These are phyloP conservation scores for Philotrypesis tridentata DNA, from an alignment of 1,140 invertebrate genomes.

Conservation along the genomic window DNA sequence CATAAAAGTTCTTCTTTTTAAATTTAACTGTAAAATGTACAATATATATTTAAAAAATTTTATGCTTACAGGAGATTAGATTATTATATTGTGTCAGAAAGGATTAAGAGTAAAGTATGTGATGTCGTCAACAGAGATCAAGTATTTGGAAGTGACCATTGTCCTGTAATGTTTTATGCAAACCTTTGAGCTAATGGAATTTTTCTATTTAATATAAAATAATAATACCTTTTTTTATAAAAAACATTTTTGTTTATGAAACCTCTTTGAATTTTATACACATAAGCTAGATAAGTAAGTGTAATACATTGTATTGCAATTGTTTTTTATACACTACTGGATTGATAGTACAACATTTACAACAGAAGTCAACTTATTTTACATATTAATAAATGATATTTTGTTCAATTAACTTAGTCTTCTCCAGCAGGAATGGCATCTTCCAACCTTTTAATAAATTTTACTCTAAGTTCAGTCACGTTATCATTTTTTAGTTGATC, in stretches of 20 bases:
- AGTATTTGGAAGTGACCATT: conserved; percentile 91
- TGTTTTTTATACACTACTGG: conserved; percentile 22
- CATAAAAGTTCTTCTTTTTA: conserved; percentile 24
- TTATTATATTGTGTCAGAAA: conserved; percentile 93
- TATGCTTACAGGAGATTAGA: conserved; percentile 88
- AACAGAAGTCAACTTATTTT: conserved; percentile 24
- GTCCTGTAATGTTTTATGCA: conserved; percentile 85
- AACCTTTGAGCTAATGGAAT: conserved; percentile 70
- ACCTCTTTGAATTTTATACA: conserved; percentile 10
- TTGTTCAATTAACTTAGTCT: conserved; percentile 79
- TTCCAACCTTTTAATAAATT: conserved; percentile 96
- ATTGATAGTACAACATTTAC: conserved; percentile 32
- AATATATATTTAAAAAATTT: conserved; percentile 2
- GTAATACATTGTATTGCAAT: conserved; percentile 5
- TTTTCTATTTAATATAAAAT: neutral
- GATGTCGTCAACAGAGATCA: conserved; percentile 85
- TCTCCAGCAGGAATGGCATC: conserved; percentile 98
- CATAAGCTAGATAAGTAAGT: conserved; percentile 25
- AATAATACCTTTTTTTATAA: conserved; percentile 20
- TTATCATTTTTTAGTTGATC: conserved; percentile 97
- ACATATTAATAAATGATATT: neutral
- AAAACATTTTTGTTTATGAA: conserved; percentile 20
- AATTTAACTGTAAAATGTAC: conserved; percentile 22
- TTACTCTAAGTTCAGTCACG: conserved; percentile 94
- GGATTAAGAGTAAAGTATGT: conserved; percentile 83